phyloP scores from a whole-genome alignment of 2,113 vertebrate genomes.

The Bubo scandiacus region DNA sequence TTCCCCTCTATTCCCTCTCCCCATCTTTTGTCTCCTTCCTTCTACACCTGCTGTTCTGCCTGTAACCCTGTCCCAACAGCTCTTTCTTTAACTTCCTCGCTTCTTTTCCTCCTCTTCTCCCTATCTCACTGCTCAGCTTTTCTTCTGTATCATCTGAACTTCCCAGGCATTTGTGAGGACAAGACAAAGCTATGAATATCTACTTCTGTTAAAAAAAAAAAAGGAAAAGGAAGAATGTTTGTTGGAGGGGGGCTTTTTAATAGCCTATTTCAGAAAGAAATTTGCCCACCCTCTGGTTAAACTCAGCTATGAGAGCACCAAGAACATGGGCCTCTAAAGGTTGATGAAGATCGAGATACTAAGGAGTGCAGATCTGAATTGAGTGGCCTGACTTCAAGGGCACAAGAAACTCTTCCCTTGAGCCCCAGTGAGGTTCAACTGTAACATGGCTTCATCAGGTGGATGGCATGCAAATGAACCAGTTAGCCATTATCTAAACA shows the following conservation, averaged over 20 bases:
- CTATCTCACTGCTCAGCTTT: background rate
- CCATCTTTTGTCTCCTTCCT: background rate
- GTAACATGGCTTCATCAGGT: background rate
- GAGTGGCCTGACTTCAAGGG: background rate
- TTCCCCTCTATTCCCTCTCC: background rate
- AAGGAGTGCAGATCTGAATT: background rate
- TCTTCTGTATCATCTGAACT: background rate
- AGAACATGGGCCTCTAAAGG: background rate
- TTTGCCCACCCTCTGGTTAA: background rate
- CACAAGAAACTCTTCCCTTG: background rate
- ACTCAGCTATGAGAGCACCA: background rate
- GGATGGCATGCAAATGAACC: background rate
- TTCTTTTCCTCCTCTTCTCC: background rate
- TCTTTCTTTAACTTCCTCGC: background rate
- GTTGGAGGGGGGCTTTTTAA: background rate
- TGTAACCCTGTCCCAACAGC: background rate
- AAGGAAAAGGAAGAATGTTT: background rate
- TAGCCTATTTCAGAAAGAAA: background rate
- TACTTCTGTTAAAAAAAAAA: background rate
- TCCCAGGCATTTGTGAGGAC: background rate
- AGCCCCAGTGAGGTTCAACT: background rate
- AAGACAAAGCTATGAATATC: background rate
- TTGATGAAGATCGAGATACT: background rate
- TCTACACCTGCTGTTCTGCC: constrained; percentile 26
- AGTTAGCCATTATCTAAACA: background rate